Evolutionary conservation across 2,797 vertebrate species (phyloP).

Genomic region (Enteromius anoplus): DNA sequence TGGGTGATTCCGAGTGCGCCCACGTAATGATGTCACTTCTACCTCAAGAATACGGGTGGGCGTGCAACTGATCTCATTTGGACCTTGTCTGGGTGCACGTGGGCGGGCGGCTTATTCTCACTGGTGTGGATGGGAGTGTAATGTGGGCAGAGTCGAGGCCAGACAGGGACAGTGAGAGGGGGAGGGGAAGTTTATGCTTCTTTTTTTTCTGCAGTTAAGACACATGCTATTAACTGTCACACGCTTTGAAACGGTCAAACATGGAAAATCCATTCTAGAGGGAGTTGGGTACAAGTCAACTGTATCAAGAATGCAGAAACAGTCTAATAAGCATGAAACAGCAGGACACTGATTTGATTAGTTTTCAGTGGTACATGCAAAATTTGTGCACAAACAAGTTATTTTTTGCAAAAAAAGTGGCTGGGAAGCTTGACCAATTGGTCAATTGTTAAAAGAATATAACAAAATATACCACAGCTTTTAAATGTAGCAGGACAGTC

Average conservation of each 20-base stretch:
- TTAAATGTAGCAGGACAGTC: background rate
- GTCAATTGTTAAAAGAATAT: background rate
- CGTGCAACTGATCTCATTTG: slow-evolving; percentile 57
- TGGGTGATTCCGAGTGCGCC: slow-evolving; percentile 67
- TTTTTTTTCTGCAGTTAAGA: slow-evolving; percentile 31
- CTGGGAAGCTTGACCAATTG: background rate
- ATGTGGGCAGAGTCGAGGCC: slow-evolving; percentile 55
- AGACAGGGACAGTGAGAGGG: slow-evolving; percentile 41
- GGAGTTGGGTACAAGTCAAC: background rate
- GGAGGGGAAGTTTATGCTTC: slow-evolving; percentile 1
- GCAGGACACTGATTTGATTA: background rate
- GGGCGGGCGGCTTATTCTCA: slow-evolving; percentile 53
- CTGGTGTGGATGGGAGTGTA: slow-evolving; percentile 55
- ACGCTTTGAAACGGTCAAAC: slow-evolving; percentile 13
- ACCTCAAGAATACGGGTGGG: slow-evolving; percentile 60
- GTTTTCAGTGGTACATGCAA: background rate
- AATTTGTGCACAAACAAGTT: background rate
- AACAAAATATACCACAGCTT: background rate
- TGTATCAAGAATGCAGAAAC: background rate
- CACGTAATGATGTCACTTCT: slow-evolving; percentile 66
- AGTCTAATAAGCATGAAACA: background rate
- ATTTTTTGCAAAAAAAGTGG: background rate
- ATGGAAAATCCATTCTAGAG: slow-evolving; percentile 42
- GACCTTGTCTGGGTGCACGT: slow-evolving; percentile 54
- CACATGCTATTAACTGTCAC: slow-evolving; percentile 40